Conservation (phyloP, 1,140 invertebrate species). For the Zaprionus gabonicus region DNA sequence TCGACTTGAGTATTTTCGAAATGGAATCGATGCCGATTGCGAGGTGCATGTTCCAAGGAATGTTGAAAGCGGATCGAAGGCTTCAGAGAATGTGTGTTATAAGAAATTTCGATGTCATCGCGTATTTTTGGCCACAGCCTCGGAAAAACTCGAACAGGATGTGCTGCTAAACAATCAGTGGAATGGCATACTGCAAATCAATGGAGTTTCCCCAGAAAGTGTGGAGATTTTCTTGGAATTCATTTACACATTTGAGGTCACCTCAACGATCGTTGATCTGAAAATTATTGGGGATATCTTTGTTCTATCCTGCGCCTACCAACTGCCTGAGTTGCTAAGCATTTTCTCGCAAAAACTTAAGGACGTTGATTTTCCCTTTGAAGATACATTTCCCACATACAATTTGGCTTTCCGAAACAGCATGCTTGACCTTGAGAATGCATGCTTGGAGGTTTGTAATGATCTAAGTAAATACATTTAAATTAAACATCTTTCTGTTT, state of each 20-base stretch:
- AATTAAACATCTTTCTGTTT: neutral
- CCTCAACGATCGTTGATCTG: conserved; percentile 9
- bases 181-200: conserved; percentile 60
- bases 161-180: conserved; percentile 52
- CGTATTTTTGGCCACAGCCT: conserved; percentile 58
- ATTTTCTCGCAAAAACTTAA: conserved; percentile 29
- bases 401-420: conserved; percentile 60
- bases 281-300: conserved; percentile 45
- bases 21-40: conserved; percentile 50
- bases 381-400: conserved; percentile 49
- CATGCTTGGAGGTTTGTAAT: conserved; percentile 40
- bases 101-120: conserved; percentile 60
- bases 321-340: conserved; percentile 54
- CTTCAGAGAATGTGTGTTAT: conserved; percentile 42
- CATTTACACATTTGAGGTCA: conserved; percentile 60
- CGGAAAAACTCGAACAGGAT: conserved; percentile 60
- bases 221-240: conserved; percentile 62
- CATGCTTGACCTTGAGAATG: conserved; percentile 45
- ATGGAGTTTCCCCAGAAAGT: conserved; percentile 59
- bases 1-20: conserved; percentile 50
- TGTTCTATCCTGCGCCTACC: conserved; percentile 49
- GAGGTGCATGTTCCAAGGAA: conserved; percentile 48
- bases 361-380: conserved; percentile 38
- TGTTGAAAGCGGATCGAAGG: neutral
- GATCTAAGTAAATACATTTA: neutral